Evolutionary conservation across 2,797 vertebrate genomes (phyloP).

Genomic region (Pterois miles): DNA sequence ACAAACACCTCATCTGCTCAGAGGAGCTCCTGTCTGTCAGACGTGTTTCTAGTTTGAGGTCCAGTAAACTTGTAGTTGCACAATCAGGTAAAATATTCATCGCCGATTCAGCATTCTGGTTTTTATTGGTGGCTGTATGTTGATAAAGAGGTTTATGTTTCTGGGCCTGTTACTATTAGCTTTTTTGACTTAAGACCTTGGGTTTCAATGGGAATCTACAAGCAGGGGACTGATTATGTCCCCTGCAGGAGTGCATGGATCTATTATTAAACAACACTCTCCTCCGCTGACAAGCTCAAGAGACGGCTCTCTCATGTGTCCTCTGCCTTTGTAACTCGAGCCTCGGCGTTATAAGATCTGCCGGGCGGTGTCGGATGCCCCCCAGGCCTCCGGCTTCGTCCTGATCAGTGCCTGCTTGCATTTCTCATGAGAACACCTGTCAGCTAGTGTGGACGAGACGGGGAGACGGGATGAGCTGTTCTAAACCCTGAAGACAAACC

Average conservation of each 20-base stretch:
- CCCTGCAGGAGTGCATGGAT: slow-evolving; percentile 21
- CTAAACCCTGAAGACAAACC: background rate
- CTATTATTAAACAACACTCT: slow-evolving; percentile 57
- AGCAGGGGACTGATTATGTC: slow-evolving; percentile 18
- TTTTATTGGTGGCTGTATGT: slow-evolving; percentile 3
- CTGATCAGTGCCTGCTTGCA: slow-evolving; percentile 62
- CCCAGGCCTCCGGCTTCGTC: slow-evolving; percentile 23
- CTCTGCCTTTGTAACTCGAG: slow-evolving; percentile 55
- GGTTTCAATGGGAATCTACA: background rate
- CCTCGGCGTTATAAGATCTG: slow-evolving; percentile 41
- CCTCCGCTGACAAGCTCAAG: slow-evolving; percentile 14
- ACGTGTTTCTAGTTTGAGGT: background rate
- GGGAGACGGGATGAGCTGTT: background rate
- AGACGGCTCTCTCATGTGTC: slow-evolving; percentile 36
- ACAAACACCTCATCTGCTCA: background rate
- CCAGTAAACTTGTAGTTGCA: background rate
- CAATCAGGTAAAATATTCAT: slow-evolving; percentile 27
- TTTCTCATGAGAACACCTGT: slow-evolving; percentile 70
- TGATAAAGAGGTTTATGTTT: slow-evolving; percentile 3
- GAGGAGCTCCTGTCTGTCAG: background rate
- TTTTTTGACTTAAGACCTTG: slow-evolving; percentile 1
- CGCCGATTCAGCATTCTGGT: background rate
- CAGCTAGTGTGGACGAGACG: background rate
- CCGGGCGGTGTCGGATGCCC: slow-evolving; percentile 63
- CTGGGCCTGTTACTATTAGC: background rate